phyloP scores from a whole-genome alignment of 2,888 invertebrate species.

The Cephus pygmeus region DNA sequence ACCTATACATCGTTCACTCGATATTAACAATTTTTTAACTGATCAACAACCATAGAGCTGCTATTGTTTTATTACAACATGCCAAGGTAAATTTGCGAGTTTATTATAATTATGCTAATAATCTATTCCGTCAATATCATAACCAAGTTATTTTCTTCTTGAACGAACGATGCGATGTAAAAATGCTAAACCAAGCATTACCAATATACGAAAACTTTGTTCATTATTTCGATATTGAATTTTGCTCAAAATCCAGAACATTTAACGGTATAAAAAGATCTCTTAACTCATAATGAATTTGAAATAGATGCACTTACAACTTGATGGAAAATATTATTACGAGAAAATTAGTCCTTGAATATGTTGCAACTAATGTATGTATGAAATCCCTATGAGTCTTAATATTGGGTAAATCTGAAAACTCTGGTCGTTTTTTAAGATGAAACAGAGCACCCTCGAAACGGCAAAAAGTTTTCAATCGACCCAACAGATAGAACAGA shows the following conservation, averaged over 20 bases:
- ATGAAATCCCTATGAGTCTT: neutral
- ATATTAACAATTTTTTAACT: neutral
- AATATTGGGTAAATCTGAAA: neutral
- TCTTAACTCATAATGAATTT: neutral
- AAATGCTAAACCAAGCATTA: neutral
- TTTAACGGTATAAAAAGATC: neutral
- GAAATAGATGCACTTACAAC: neutral
- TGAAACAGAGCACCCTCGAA: neutral
- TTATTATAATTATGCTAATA: neutral
- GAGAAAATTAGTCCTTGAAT: neutral
- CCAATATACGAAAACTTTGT: neutral
- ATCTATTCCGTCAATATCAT: neutral
- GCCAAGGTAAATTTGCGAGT: too few species aligned
- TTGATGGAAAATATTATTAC: neutral
- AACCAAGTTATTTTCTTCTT: neutral
- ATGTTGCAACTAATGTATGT: neutral
- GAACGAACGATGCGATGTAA: neutral
- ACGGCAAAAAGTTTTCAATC: neutral
- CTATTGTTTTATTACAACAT: neutral
- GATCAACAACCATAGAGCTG: neutral
- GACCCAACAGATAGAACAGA: neutral
- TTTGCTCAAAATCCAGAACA: neutral
- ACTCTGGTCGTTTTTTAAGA: neutral
- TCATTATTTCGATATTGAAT: neutral
- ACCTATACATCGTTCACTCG: neutral